phyloP scores from a whole-genome alignment of 2,888 invertebrate species.

The Electrophaes corylata region DNA sequence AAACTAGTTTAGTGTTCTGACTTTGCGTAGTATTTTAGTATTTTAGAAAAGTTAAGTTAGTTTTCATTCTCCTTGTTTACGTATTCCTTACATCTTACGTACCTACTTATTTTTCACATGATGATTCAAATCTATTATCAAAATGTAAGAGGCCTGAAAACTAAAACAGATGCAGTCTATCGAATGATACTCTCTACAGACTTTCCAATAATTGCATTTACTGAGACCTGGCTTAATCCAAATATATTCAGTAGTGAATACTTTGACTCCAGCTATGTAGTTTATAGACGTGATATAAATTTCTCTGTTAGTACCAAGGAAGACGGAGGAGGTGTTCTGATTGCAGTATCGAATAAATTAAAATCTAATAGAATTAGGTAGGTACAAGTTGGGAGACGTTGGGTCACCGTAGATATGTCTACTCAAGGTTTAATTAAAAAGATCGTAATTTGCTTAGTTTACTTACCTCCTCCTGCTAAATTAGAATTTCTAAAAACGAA shows the following conservation, averaged over 20 bases:
- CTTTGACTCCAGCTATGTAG: not conserved
- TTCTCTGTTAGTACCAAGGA: not conserved
- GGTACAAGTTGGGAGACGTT: constrained; percentile 6
- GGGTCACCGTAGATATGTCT: not conserved
- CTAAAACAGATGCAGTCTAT: constrained; percentile 7
- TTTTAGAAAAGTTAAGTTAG: too few species aligned
- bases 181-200: not conserved
- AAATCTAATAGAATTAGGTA: not conserved
- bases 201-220: constrained; percentile 4
- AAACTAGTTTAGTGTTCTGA: not conserved
- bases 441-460: not conserved
- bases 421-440: not conserved
- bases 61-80: too few species aligned
- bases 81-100: too few species aligned
- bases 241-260: constrained; percentile 7
- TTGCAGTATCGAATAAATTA: constrained; percentile 6
- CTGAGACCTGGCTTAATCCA: constrained; percentile 15
- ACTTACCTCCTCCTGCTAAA: constrained; percentile 8
- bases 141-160: constrained; percentile 9
- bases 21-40: not conserved
- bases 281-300: constrained; percentile 5
- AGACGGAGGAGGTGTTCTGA: constrained; percentile 12
- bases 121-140: constrained; percentile 8
- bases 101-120: not conserved
- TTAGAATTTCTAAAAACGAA: not conserved